Evolutionary conservation across 2,888 invertebrate genomes (phyloP), one percentile per base, ranked within the genome.

Genomic region (Habroteleia sp.): DNA sequence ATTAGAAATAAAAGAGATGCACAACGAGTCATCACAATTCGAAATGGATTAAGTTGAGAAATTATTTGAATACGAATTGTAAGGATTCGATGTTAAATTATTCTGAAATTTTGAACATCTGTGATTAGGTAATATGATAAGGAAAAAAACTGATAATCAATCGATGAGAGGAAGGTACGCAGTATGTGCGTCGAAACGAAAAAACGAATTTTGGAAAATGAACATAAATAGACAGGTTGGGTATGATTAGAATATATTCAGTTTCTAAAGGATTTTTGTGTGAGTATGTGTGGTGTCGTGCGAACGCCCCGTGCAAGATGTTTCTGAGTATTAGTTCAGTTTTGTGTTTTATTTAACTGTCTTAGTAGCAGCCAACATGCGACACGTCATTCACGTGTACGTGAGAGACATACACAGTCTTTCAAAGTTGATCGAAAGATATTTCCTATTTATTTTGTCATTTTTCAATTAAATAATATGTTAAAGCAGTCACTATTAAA

Each of bases 351-450:
- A 72, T 48, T 78, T 77, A 37, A 71, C 75, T 74, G 79, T 60
- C 48, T 74, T 79, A 80, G 79, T 80, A 79, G 78, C 86, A 86
- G 85, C 84, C 83, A 85, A 77, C 87, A 87, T 87, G 86, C 87
- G 80, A 84, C 83, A 82, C 85, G 81, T 79, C 83, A 56, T 78
- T 79, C 78, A 71, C 73, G 56, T 79, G 69, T 73, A 68, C 46
- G 65, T 75, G 63, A 56, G 52, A 33, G 50, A 50, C 46, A 74
- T 74, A 60, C 79, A 60, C 62, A 73, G 73, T 52, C 52, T 63
- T 39, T 44, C 65, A 77, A 74, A 71, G 54, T 39, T 39, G 52
- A 69, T 72, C 73, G 76, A 25, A 17, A 58, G 60, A 58, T 52
- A 37, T 27, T 42, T 42, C 17, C 13, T 10, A 42, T 48, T 39